Percentiles rank a stretch among this genome's conserved stretches.
These are phyloP conservation scores for Bettongia penicillata DNA, from an alignment of 2,113 vertebrate genomes.

Conservation along the genomic window DNA sequence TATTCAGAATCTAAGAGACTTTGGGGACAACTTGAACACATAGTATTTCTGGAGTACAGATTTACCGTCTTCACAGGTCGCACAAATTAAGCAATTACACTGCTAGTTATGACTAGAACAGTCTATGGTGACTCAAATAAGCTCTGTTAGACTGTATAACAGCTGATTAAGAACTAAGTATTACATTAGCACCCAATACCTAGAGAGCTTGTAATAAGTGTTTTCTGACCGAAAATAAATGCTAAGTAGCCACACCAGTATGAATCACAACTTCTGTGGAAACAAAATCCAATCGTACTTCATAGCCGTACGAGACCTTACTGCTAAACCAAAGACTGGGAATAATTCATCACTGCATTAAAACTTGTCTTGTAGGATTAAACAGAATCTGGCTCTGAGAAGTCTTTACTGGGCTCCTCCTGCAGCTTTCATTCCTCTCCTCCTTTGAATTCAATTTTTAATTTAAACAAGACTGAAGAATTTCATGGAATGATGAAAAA, in stretches of 20 bases:
- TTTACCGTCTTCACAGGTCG: not conserved
- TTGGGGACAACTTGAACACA: not conserved
- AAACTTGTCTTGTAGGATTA: not conserved
- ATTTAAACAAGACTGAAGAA: constrained; percentile 51
- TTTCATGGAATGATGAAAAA: constrained; percentile 56
- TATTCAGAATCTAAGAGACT: constrained; percentile 14
- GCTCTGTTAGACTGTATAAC: not conserved
- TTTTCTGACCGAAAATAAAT: not conserved
- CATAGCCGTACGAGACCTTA: not conserved
- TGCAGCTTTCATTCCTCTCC: constrained; percentile 42
- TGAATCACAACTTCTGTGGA: too few relatives aligned
- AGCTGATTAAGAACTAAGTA: not conserved
- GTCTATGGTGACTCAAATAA: not conserved
- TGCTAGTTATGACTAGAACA: not conserved
- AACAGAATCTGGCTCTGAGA: constrained; percentile 13
- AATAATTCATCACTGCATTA: not conserved
- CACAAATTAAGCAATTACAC: not conserved
- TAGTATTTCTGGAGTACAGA: constrained; percentile 2
- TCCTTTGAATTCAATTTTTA: constrained; percentile 27
- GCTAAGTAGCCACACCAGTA: not conserved
- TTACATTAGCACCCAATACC: constrained; percentile 6
- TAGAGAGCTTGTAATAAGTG: not conserved
- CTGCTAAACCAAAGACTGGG: not conserved
- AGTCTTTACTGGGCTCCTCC: constrained; percentile 22
- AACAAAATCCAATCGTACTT: too few relatives aligned